A percentile compares a stretch with the other conserved stretches of the same genome.
phyloP scores from a whole-genome alignment of 1,140 invertebrate genomes.

The Planococcus citri region DNA sequence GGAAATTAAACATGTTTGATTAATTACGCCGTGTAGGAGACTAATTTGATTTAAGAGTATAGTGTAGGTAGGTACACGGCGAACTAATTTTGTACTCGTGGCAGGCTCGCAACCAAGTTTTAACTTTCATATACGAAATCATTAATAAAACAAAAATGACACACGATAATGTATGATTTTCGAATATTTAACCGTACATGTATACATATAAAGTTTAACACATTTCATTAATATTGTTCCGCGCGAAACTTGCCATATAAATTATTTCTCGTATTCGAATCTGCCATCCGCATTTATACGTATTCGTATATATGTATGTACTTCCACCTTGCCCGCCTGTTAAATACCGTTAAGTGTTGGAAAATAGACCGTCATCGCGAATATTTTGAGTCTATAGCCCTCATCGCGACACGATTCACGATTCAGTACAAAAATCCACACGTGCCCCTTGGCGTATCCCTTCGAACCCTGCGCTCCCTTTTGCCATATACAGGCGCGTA shows the following conservation, averaged over 20 bases:
- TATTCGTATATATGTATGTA: too few species aligned
- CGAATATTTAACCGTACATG: neutral
- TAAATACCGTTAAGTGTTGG: too few species aligned
- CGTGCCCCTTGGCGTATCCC: too few species aligned
- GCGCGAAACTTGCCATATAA: neutral
- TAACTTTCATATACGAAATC: neutral
- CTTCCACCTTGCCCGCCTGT: too few species aligned
- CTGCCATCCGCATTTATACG: too few species aligned
- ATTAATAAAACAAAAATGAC: conserved; percentile 8
- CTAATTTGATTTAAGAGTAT: neutral
- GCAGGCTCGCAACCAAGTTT: neutral
- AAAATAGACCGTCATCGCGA: too few species aligned
- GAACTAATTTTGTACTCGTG: neutral
- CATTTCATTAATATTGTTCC: neutral
- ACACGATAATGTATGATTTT: neutral
- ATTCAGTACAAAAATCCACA: too few species aligned
- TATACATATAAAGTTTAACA: neutral
- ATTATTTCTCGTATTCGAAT: neutral
- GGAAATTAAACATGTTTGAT: neutral
- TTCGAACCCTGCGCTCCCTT: too few species aligned
- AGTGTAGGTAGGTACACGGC: neutral
- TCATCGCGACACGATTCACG: too few species aligned
- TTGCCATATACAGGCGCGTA: too few species aligned
- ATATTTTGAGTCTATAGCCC: too few species aligned
- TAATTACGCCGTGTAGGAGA: neutral